Evolutionary conservation across 1,140 invertebrate species (phyloP), one percentile per base, ranked within the genome.

Genomic region (Heliconius hewitsoni): DNA sequence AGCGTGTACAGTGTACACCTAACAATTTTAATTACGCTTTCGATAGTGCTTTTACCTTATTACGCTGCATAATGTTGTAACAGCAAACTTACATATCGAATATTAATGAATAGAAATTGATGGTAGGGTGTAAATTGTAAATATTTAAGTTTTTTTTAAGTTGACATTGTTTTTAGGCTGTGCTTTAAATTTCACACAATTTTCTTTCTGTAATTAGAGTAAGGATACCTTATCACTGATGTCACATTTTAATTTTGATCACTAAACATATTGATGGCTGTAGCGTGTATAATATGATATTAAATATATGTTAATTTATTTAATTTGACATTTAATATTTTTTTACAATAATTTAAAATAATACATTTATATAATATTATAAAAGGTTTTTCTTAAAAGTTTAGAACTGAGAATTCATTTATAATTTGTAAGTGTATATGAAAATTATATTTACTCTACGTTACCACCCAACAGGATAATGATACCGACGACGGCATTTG

Each of bases 21-120:
- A 79, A 74, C 74, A 60, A 75, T 74, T 74, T 79, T 79, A 75
- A 79, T 79, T 74, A 78, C 77, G 57, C 46, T 79, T 19, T 34
- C 34, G 73, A 79, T 75, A 55, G 60, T 71, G 42, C 60, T 79
- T 79, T 73, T 73, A 57, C 71, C 57, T 30, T 72, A 72, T 76
- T 71, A 71, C 72, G n/a, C 16, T 77, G 34, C 60, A 66, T 66
- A 30, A 66, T 66, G 27, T 66, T 66, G 16, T 23, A 23, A 66
- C 23, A 66, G 27, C 13, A 66, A 66, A 66, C 27, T 66, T 66
- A 66, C 60, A 66, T 66, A 6, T 30, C 19, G 9, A 60, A 23
- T 60, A 23, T 60, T 60, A 60, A 60, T 27, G 23, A 27, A 66
- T 66, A 66, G 4, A 66, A 16, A 66, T 30, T 66, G 23, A 66